A percentile compares a stretch with the other conserved stretches of the same genome.
These are phyloP conservation scores for Schizotus pectinicornis DNA, from an alignment of 2,888 invertebrate species.

Conservation along the genomic window DNA sequence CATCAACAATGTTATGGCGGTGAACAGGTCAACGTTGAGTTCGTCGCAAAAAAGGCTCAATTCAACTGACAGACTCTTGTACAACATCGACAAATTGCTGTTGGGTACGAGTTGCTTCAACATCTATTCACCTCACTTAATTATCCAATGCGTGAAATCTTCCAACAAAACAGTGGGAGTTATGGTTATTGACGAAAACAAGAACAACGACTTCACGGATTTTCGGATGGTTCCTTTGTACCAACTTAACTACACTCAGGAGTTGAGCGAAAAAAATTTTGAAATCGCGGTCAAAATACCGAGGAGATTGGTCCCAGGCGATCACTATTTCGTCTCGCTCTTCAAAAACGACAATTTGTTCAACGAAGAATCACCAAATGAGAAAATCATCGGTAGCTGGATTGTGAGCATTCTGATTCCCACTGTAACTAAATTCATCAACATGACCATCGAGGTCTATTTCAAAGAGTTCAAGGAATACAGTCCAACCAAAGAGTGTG, in stretches of 20 bases:
- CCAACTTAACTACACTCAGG: neutral
- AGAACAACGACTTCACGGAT: neutral
- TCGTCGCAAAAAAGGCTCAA: slow-evolving; percentile 2
- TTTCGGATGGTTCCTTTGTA: neutral
- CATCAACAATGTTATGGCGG: slow-evolving; percentile 4
- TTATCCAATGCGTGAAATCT: neutral
- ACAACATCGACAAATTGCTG: slow-evolving; percentile 4
- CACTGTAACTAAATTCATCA: neutral
- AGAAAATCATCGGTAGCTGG: slow-evolving; percentile 5
- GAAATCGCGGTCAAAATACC: slow-evolving; percentile 8
- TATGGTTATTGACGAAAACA: neutral
- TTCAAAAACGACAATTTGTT: slow-evolving; percentile 6
- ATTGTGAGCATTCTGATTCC: slow-evolving; percentile 10
- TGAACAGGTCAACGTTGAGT: neutral
- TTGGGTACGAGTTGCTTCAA: neutral
- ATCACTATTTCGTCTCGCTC: slow-evolving; percentile 2
- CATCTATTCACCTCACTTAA: neutral
- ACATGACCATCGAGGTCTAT: slow-evolving; percentile 3
- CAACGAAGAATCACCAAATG: slow-evolving; percentile 1
- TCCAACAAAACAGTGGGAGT: neutral
- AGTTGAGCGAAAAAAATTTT: neutral
- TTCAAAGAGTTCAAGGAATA: slow-evolving; percentile 4
- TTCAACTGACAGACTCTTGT: slow-evolving; percentile 3
- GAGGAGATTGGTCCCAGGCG: neutral
- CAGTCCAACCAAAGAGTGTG: neutral